phyloP scores from a whole-genome alignment of 2,113 vertebrate genomes.

The Corythornis vintsioides region DNA sequence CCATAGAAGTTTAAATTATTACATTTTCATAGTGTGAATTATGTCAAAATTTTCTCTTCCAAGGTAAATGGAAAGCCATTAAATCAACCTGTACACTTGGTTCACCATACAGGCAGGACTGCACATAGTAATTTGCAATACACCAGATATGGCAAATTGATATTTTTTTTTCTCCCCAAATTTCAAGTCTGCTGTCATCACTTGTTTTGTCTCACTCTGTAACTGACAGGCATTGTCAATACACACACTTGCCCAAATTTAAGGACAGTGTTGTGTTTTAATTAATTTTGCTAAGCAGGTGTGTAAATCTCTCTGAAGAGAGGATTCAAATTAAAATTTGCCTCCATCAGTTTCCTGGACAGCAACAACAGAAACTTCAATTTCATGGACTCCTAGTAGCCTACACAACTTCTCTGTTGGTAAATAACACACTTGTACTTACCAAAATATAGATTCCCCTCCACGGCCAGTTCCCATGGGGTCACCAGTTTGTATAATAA shows the following conservation, averaged over 20 bases:
- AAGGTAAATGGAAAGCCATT: not conserved
- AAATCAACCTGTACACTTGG: not conserved
- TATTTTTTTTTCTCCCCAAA: not conserved
- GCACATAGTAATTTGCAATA: not conserved
- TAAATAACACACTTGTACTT: slow-evolving; percentile 46
- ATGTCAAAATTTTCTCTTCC: not conserved
- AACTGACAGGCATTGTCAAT: not conserved
- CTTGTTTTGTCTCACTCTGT: not conserved
- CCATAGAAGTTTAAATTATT: not conserved
- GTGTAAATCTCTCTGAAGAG: not conserved
- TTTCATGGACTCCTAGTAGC: not conserved
- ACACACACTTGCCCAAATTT: not conserved
- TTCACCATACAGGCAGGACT: not conserved
- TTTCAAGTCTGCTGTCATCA: not conserved
- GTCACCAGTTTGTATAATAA: slow-evolving; percentile 95
- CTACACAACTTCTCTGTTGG: not conserved
- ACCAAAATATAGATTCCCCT: slow-evolving; percentile 94
- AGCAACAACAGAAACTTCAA: not conserved
- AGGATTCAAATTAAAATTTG: not conserved
- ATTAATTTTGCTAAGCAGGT: not conserved
- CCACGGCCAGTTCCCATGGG: slow-evolving; percentile 93
- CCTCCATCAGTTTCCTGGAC: not conserved
- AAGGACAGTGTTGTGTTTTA: not conserved
- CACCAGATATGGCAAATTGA: not conserved
- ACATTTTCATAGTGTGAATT: too few relatives aligned